phyloP scores from a whole-genome alignment of 2,888 invertebrate genomes.

The Netelia inedita region DNA sequence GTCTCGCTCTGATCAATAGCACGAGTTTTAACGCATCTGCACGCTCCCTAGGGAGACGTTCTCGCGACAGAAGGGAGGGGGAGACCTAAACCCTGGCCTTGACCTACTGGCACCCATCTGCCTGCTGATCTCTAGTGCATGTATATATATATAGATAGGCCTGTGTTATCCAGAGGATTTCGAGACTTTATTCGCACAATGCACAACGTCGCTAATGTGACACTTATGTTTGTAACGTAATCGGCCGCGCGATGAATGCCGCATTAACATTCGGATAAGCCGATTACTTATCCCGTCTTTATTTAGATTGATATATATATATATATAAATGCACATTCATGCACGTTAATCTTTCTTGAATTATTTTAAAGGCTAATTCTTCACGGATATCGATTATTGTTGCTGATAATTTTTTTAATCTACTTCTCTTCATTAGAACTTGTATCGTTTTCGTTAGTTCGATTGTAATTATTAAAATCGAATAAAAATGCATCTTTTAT shows the following conservation, averaged over 20 bases:
- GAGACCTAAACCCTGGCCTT: conserved; percentile 69
- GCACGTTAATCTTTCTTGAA: neutral
- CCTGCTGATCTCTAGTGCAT: conserved; percentile 33
- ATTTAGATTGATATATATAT: conserved; percentile 1
- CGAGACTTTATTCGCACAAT: conserved; percentile 40
- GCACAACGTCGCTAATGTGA: conserved; percentile 28
- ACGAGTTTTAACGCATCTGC: conserved; percentile 68
- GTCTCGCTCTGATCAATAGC: conserved; percentile 69
- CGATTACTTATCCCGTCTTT: conserved; percentile 35
- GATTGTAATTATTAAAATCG: too few species aligned
- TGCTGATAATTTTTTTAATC: too few species aligned
- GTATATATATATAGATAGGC: conserved; percentile 12
- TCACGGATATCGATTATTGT: neutral
- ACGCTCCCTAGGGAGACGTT: conserved; percentile 65
- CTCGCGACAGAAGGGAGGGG: conserved; percentile 68
- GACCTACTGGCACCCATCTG: conserved; percentile 70
- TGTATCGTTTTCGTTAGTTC: too few species aligned
- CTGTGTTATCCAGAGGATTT: conserved; percentile 3
- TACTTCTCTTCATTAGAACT: too few species aligned
- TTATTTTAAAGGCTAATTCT: neutral
- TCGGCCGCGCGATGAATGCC: conserved; percentile 29
- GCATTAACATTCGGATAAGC: conserved; percentile 33
- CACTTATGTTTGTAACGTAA: conserved; percentile 34
- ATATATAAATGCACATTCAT: conserved; percentile 2
- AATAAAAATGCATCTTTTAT: too few species aligned